Conservation (phyloP, 2,113 vertebrate genomes). For the Dendropsophus ebraccatus region DNA sequence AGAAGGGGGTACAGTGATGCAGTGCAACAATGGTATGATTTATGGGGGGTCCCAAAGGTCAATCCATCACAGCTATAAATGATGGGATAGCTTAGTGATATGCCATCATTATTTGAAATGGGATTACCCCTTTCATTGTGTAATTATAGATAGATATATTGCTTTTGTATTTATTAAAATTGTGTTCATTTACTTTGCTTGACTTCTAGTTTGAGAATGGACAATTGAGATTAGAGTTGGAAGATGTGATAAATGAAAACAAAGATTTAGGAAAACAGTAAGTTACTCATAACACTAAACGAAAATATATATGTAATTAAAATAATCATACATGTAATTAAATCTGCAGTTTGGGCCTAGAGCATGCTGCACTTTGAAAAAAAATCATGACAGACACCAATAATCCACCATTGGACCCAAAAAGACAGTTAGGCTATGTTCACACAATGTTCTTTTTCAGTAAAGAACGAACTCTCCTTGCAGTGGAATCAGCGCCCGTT, state of each 20-base stretch:
- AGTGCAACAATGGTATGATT: too few relatives aligned
- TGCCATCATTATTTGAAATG: neutral
- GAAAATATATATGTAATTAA: neutral
- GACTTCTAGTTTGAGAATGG: slow-evolving; percentile 89
- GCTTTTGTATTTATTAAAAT: neutral
- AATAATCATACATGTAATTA: neutral
- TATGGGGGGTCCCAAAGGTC: too few relatives aligned
- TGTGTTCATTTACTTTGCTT: neutral
- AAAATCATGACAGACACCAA: too few relatives aligned
- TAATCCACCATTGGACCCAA: too few relatives aligned
- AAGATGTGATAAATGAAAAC: slow-evolving; percentile 89
- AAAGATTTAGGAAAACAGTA: slow-evolving; percentile 90
- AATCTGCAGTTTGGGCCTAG: neutral
- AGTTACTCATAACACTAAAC: too few relatives aligned
- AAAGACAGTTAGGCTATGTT: too few relatives aligned
- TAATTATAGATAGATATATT: neutral
- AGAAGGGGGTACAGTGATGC: too few relatives aligned
- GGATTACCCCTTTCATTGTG: neutral
- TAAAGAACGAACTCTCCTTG: too few relatives aligned
- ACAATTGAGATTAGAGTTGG: slow-evolving; percentile 87
- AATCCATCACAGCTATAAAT: too few relatives aligned
- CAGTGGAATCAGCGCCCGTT: too few relatives aligned
- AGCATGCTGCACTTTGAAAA: too few relatives aligned
- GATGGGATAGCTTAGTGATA: neutral
- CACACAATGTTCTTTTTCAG: too few relatives aligned